Evolutionary conservation across 37 sponge, comb jelly and placozoan species (phyloP), one percentile per base, ranked within the genome.

Genomic region (Aphrocallistes beatrix): DNA sequence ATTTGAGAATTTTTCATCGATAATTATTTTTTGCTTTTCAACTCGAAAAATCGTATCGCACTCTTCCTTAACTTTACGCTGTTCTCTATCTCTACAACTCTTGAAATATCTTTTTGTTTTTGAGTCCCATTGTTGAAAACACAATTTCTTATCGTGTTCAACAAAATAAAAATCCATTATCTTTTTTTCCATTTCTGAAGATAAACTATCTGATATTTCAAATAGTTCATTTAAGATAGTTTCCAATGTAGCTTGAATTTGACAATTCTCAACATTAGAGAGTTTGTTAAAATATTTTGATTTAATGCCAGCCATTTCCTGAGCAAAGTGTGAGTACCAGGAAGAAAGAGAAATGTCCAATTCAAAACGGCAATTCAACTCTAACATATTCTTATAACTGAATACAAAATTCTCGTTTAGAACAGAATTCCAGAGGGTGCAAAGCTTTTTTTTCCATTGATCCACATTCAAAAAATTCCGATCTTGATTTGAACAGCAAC

Each of bases 391-490:
- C 37, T 51, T 84, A 32, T 84, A 88, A 38, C 85, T 88, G 37
- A 88, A 88, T 0, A 88, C 82, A 60, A 84, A 88, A 8, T 88
- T 88, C 69, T 88, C 88, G 19, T 88, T 51, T 17, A 88, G 82
- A 10, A 88, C 49, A 38, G 88, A 84, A 38, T 37, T 60, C 88
- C 88, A 88, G 10, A 88, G 51, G 37, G 45, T 38, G 9, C 37
- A 38, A 0, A 88, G 23, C 10, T 30, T 38, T 38, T 38, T 38
- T 9, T 23, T 45, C 49, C 48, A 45, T 45, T 28, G 17, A 1
- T 23, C 28, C 1, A 30, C 23, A 30, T 39, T 8, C 32, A 36
- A 34, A 84, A 30, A 39, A 13, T 28, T 60, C 16, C 16, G 1
- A 60, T 60, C 21, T 28, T 60, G 17, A 60, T 19, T 19, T 13